Evolutionary conservation across 2,888 invertebrate species (phyloP).

Genomic region (Euplexia lucipara): DNA sequence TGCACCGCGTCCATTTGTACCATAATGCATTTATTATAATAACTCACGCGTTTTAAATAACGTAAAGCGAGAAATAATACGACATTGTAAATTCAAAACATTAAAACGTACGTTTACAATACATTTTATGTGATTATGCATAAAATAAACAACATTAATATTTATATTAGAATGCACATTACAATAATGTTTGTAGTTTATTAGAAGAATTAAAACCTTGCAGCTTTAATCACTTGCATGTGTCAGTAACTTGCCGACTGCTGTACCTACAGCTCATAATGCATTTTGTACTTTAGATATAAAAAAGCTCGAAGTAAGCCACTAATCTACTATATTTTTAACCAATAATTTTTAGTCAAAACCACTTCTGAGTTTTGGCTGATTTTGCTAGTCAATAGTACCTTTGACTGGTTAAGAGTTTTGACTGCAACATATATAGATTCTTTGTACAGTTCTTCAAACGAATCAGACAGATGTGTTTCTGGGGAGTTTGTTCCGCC

Average conservation of each 20-base stretch:
- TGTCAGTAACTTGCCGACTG: not conserved
- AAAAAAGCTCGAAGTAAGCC: no score
- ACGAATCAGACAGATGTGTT: no score
- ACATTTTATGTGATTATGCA: constrained; percentile 35
- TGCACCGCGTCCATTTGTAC: not conserved
- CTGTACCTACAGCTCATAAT: no score
- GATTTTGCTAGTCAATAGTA: no score
- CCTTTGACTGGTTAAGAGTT: no score
- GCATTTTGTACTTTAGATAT: no score
- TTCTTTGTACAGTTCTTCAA: no score
- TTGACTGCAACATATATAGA: no score
- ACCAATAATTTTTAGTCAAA: no score
- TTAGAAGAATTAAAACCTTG: not conserved
- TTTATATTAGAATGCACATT: constrained; percentile 8
- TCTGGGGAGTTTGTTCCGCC: no score
- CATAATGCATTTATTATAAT: constrained; percentile 17
- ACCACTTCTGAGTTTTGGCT: no score
- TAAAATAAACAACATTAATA: constrained; percentile 16
- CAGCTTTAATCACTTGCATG: not conserved
- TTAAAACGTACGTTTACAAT: constrained; percentile 24
- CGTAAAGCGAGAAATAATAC: constrained; percentile 21
- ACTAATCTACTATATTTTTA: no score
- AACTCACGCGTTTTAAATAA: constrained; percentile 32
- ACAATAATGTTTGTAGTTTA: constrained; percentile 7
- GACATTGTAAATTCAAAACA: constrained; percentile 34